Conservation (phyloP, 1,140 invertebrate genomes). For the Drosophila parabipectinata region DNA sequence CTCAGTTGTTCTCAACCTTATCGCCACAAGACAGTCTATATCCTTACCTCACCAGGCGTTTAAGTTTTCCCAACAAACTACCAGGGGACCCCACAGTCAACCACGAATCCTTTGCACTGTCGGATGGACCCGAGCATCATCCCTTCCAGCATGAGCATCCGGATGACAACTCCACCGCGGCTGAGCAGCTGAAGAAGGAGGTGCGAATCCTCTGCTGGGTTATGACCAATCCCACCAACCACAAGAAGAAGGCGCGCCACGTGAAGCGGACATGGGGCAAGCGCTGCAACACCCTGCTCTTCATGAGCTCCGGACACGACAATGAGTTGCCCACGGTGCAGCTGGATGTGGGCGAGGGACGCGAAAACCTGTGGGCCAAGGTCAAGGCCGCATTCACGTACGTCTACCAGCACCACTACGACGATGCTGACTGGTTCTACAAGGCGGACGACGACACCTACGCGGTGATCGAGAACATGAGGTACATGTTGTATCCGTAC, state of each 20-base stretch:
- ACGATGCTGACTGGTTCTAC: conserved; percentile 95
- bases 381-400: conserved; percentile 96
- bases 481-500: conserved; percentile 93
- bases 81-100: neutral
- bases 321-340: conserved; percentile 87
- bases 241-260: conserved; percentile 43
- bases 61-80: neutral
- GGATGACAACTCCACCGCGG: conserved; percentile 39
- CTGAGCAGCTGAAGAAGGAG: conserved; percentile 43
- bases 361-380: conserved; percentile 96
- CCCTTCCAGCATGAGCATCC: conserved; percentile 38
- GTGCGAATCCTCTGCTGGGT: conserved; percentile 54
- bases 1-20: conserved; percentile 20
- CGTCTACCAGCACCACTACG: conserved; percentile 91
- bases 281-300: conserved; percentile 94
- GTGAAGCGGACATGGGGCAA: conserved; percentile 97
- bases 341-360: conserved; percentile 92
- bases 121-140: neutral
- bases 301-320: conserved; percentile 93
- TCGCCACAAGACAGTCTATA: conserved; percentile 22
- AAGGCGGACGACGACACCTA: conserved; percentile 98
- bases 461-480: conserved; percentile 95
- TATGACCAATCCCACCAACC: conserved; percentile 48
- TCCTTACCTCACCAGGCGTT: conserved; percentile 20
- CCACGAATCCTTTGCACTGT: neutral